Conservation (phyloP, 2,888 invertebrate species). For the Oxycera nigricornis region DNA sequence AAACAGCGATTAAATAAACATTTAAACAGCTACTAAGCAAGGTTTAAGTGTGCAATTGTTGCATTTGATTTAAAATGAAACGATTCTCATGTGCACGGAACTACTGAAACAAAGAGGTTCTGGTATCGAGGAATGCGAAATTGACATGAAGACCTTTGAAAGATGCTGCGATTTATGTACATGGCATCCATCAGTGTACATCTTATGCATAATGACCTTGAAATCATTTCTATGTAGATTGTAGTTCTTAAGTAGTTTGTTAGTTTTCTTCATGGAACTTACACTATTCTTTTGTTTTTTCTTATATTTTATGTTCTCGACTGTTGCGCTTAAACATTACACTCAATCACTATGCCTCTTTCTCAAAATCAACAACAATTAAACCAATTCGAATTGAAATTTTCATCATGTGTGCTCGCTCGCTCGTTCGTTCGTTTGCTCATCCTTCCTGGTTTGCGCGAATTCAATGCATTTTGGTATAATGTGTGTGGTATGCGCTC, state of each 20-base stretch:
- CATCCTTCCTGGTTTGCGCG: constrained; percentile 30
- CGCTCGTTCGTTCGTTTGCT: not conserved
- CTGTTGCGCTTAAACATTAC: constrained; percentile 41
- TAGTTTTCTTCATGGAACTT: constrained; percentile 24
- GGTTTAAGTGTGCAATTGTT: too few relatives aligned
- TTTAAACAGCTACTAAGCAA: too few relatives aligned
- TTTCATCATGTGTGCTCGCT: constrained; percentile 27
- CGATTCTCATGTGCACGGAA: too few relatives aligned
- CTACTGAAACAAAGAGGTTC: too few relatives aligned
- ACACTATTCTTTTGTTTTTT: constrained; percentile 33
- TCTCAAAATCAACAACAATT: constrained; percentile 20
- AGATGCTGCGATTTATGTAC: too few relatives aligned
- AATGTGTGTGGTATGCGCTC: not conserved
- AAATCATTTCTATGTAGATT: not conserved
- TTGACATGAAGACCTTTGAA: too few relatives aligned
- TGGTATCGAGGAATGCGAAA: too few relatives aligned
- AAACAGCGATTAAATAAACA: too few relatives aligned
- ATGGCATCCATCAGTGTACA: too few relatives aligned
- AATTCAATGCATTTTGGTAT: constrained; percentile 18
- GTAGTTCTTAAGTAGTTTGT: constrained; percentile 23
- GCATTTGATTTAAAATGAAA: too few relatives aligned
- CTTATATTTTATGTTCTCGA: constrained; percentile 36
- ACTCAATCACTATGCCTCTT: constrained; percentile 28
- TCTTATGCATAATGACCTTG: too few relatives aligned
- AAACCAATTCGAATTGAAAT: constrained; percentile 35